Conservation (phyloP, 2,888 invertebrate species). For the Lucinisca nassula region DNA sequence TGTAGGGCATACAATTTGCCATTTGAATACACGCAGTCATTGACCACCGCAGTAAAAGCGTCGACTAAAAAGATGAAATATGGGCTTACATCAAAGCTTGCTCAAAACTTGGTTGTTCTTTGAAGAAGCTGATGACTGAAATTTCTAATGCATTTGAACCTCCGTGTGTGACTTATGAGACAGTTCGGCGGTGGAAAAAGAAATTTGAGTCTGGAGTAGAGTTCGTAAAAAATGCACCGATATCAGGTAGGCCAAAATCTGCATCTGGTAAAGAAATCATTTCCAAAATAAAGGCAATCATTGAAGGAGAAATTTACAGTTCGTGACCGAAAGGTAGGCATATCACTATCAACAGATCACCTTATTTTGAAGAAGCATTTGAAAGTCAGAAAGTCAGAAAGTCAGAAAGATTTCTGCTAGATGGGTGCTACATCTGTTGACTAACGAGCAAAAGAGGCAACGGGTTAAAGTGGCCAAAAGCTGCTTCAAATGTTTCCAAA, state of each 20-base stretch:
- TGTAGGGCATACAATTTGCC: no score
- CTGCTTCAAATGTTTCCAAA: no score
- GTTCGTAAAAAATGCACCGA: neutral
- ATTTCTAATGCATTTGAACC: neutral
- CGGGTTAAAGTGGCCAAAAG: no score
- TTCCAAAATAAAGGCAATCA: neutral
- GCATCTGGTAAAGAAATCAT: neutral
- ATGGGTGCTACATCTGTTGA: no score
- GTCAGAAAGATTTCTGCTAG: neutral
- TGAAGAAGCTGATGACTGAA: neutral
- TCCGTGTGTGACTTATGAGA: neutral
- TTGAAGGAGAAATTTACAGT: neutral
- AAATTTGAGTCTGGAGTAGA: neutral
- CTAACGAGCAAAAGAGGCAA: no score
- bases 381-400: neutral
- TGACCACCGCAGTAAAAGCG: no score
- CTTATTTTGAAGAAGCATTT: neutral
- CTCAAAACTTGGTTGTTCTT: no score
- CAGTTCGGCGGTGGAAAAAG: neutral
- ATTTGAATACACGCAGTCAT: no score
- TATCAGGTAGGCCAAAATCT: neutral
- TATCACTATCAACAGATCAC: neutral
- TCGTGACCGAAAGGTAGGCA: neutral
- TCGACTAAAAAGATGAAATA: no score
- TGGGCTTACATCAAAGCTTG: no score